Evolutionary conservation across 2,797 vertebrate species (phyloP).

Genomic region (Numenius phaeopus): DNA sequence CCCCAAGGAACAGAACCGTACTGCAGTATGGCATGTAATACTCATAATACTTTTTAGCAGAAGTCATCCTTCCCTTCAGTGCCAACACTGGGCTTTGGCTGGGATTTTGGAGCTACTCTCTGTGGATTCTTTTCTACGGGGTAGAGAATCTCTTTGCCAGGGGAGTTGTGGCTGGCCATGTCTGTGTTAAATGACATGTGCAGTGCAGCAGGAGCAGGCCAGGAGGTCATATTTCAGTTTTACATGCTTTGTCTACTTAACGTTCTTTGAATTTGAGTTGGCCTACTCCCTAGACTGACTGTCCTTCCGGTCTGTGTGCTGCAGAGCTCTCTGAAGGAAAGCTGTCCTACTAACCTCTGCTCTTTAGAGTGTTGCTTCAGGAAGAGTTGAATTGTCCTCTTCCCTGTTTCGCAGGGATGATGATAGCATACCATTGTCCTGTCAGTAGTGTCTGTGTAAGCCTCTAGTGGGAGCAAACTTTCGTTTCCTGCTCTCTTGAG

Average conservation of each 20-base stretch:
- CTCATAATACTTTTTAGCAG: not conserved
- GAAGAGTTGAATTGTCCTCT: not conserved
- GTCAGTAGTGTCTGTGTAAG: not conserved
- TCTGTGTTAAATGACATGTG: fast-evolving
- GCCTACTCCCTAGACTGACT: fast-evolving
- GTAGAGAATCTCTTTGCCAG: not conserved
- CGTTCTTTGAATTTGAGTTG: not conserved
- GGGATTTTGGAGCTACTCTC: not conserved
- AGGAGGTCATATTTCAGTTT: not conserved
- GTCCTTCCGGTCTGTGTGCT: not conserved
- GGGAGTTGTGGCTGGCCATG: fast-evolving
- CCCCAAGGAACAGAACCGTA: not conserved
- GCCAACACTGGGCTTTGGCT: not conserved
- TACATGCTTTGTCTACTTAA: not conserved
- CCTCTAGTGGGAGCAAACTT: not conserved
- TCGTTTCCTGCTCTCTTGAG: not conserved
- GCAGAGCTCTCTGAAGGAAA: not conserved
- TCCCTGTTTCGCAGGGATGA: not conserved
- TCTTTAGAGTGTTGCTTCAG: not conserved
- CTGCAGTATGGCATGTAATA: not conserved
- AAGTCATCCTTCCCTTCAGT: not conserved
- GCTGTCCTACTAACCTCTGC: not conserved
- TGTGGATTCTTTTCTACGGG: not conserved
- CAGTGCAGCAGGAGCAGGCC: not conserved
- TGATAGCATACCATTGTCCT: not conserved